phyloP scores from a whole-genome alignment of 2,797 vertebrate species.

The Acanthurus tractus region DNA sequence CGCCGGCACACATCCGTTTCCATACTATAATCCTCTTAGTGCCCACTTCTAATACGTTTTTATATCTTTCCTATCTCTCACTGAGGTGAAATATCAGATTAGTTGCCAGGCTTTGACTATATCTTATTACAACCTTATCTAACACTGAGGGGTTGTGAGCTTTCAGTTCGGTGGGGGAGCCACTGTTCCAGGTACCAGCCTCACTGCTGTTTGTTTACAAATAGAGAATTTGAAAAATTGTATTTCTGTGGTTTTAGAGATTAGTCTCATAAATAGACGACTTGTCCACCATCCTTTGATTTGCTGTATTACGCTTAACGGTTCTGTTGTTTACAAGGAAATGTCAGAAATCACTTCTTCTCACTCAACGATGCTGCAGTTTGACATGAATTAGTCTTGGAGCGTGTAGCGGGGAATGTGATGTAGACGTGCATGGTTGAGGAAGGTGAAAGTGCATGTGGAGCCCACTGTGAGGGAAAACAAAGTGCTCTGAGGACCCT shows the following conservation, averaged over 20 bases:
- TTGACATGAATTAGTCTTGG: constrained; percentile 33
- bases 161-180: constrained; percentile 37
- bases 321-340: constrained; percentile 52
- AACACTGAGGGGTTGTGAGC: constrained; percentile 69
- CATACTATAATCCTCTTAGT: constrained; percentile 88
- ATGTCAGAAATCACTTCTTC: constrained; percentile 44
- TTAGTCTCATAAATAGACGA: constrained; percentile 60
- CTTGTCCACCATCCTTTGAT: constrained; percentile 58
- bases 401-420: constrained; percentile 5
- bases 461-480: constrained; percentile 28
- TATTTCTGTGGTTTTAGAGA: constrained; percentile 31
- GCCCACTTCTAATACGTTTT: constrained; percentile 87
- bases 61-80: constrained; percentile 86
- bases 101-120: constrained; percentile 85
- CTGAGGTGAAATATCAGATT: constrained; percentile 89
- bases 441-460: constrained; percentile 27
- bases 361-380: constrained; percentile 25
- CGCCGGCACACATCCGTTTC: constrained; percentile 84
- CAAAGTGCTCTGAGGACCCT: constrained; percentile 23
- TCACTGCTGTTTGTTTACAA: constrained; percentile 51
- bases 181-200: constrained; percentile 14
- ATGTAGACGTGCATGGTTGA: constrained; percentile 1
- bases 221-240: constrained; percentile 45
- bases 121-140: constrained; percentile 89
- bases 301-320: constrained; percentile 45